Percentiles rank a stretch among this genome's conserved stretches.
These are phyloP conservation scores for Odobenus rosmarus DNA, from an alignment of 2,113 vertebrate genomes.

Conservation along the genomic window DNA sequence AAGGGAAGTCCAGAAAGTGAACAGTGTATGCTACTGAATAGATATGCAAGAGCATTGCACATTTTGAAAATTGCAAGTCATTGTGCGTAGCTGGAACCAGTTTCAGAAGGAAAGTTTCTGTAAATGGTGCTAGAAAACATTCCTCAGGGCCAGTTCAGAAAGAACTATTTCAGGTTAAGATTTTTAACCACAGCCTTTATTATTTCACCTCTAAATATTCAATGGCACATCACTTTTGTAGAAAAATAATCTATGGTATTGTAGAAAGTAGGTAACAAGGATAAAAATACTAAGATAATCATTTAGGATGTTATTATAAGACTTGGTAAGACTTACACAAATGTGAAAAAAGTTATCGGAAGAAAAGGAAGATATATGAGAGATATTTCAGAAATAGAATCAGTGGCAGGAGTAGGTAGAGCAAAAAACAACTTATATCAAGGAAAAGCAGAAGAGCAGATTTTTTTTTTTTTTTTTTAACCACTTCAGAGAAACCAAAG, in stretches of 20 bases:
- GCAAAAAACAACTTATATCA: background rate
- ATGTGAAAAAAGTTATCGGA: background rate
- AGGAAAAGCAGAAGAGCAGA: background rate
- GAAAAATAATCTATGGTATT: background rate
- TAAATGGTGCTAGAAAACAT: background rate
- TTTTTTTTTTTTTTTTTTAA: background rate
- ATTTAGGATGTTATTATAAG: background rate
- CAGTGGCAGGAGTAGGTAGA: fast-evolving
- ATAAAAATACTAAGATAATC: background rate
- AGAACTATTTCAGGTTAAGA: background rate
- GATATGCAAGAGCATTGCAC: background rate
- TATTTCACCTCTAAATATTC: background rate
- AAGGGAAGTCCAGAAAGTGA: background rate
- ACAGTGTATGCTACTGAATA: background rate
- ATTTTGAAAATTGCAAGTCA: background rate
- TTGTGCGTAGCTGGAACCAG: background rate
- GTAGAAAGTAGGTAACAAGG: background rate
- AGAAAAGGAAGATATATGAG: background rate
- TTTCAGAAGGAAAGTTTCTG: background rate
- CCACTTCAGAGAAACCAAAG: background rate
- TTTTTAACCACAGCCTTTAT: background rate
- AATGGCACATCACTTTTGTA: background rate
- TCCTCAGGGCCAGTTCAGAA: background rate
- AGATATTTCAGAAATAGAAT: background rate
- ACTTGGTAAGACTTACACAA: background rate